Base-by-base conservation (phyloP, 2,888 invertebrate genomes). In the Drosophila quinaria region DNA sequence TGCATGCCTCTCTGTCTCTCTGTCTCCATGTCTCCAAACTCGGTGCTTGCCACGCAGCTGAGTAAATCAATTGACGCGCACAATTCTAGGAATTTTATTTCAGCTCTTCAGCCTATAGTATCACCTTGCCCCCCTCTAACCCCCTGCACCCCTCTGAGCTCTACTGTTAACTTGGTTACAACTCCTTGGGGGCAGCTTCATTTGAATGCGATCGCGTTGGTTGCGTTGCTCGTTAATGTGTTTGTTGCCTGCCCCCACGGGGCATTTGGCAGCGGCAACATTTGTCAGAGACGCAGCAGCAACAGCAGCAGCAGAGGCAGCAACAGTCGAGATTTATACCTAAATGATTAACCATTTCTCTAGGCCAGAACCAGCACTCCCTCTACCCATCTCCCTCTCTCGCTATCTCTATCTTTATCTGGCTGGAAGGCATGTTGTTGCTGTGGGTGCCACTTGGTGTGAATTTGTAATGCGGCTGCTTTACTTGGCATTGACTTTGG, bases 41-140 rank as follows among this genome's bases (percentile, higher is more conserved):
- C 17, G 15, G 46, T 44, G 44, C 46, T 61, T 68, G 72, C 85
- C 89, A 87, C 89, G 90, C 92, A 92, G 91, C 92, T 92, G 92
- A 92, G 92, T 91, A 92, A 92, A 92, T 92, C 92, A 92, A 92
- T 92, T 92, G 92, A 89, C 80, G 90, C 89, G 87, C 84, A 84
- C 90, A 89, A 90, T 92, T 92, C 92, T 90, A 90, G 89, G 92
- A 92, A 92, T 92, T 91, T 67, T 91, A 91, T 60, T 33, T 33
- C 46, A 65, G 51, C 79, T 78, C 79, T 67, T 63, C 44, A 71
- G 71, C 47, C 55, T 25, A 19, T 19, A n/a, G 25, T 29, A 39
- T 3, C 5, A 39, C n/a, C 9, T 4, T n/a, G n/a, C n/a, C 9
- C 10, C 11, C n/a, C 37, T 1, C 25, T 4, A 31, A n/a, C 13